Evolutionary conservation across 2,888 invertebrate species (phyloP), one percentile per base, ranked within the genome.

Genomic region (Caenorhabditis imperialis): DNA sequence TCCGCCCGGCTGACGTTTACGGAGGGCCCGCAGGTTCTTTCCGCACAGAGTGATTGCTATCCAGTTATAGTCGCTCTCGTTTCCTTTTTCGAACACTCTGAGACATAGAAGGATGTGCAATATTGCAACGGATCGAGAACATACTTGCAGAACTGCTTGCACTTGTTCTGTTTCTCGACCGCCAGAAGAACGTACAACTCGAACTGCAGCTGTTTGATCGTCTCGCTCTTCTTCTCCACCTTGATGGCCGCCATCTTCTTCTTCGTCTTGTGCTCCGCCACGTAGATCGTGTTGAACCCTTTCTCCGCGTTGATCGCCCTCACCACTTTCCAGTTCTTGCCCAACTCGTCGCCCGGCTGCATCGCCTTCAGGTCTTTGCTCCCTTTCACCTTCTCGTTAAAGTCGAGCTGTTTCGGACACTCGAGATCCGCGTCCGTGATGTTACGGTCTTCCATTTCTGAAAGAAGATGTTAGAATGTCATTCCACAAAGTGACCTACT

Each of bases 1-100:
- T 20, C 76, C 75, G n/a, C 74, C 57, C 3, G 65, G 67, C 23
- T 54, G 67, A 16, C 62, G 72, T 60, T 80, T 80, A 7, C 80
- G 57, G 14, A 80, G 53, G 12, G 61, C 67, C 14, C 72, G 50
- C 10, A 80, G 69, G 45, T 73, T 78, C 33, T 72, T 76, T 8
- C 80, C 80, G 38, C 70, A 69, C n/a, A 80, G 61, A n/a, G 76
- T 80, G 54, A 80, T 76, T 2, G 74, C 75, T 18, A 78, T 78
- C 65, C 63, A 80, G 60, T 80, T 80, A 62, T 62, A 76, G 1
- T 72, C 76, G 12, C 61, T 50, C 42, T 72, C 65, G 23, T 53
- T 65, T 35, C 80, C 80, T 18, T 78, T 76, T 20, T 75, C 80
- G 30, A 62, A 63, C 1, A 80, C 50, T 50, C 75, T 72, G 44